Conservation (phyloP, 2,113 vertebrate genomes). For the Tringa solitaria region DNA sequence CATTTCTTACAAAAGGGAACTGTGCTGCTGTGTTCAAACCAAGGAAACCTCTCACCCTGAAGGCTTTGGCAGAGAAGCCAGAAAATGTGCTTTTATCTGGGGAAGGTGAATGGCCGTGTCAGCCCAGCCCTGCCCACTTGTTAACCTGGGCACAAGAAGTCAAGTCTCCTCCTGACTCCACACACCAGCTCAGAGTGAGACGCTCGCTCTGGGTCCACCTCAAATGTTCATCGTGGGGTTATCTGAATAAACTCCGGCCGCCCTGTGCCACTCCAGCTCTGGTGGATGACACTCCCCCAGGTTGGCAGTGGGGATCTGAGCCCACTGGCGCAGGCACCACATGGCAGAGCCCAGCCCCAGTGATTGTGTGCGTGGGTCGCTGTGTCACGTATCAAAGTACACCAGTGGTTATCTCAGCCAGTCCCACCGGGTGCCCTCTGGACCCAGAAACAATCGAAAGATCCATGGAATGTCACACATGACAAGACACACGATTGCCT, state of each 20-base stretch:
- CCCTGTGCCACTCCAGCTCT: background rate
- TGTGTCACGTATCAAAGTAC: background rate
- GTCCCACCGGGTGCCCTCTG: background rate
- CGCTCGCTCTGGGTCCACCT: fast-evolving
- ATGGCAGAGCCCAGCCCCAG: background rate
- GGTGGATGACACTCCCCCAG: background rate
- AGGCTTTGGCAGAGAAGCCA: background rate
- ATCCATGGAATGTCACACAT: background rate
- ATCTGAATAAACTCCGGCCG: fast-evolving
- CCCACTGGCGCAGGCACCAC: fast-evolving
- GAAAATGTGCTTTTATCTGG: background rate
- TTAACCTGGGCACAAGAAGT: background rate
- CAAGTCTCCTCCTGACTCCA: background rate
- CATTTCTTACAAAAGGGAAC: background rate
- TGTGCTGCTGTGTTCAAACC: fast-evolving
- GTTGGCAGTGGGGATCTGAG: fast-evolving
- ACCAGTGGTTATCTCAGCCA: background rate
- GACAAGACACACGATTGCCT: background rate
- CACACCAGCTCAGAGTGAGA: fast-evolving
- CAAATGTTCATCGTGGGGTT: fast-evolving
- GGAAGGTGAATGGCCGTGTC: fast-evolving
- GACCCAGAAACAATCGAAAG: background rate
- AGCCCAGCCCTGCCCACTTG: fast-evolving
- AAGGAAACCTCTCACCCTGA: background rate
- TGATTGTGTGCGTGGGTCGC: fast-evolving